Evolutionary conservation across 1,140 invertebrate species (phyloP), one percentile per base, ranked within the genome.

Genomic region (Elymnias hypermnestra): DNA sequence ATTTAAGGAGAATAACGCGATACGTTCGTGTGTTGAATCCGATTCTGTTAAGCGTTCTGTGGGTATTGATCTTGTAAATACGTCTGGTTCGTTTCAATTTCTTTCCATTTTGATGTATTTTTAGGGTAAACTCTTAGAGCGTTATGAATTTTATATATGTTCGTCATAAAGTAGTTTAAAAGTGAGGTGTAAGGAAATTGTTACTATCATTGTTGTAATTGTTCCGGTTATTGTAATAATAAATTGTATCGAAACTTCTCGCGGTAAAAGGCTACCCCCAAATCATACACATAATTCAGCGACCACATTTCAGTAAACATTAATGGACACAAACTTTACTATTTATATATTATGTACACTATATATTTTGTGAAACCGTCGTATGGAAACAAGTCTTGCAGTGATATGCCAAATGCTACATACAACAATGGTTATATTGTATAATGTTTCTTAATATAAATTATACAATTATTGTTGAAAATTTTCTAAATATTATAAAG

Each of bases 391-490:
- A 33, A 33, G 72, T 79, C 69, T 77, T 77, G 72, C 76, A 77
- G 76, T 81, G 72, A 78, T 74, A 81, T 79, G 77, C 77, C 77
- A 83, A 85, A 82, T 73, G 71, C 58, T 71, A 67, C 63, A 70
- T 79, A 78, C 77, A 77, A 72, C 77, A 72, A 83, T 81, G 60
- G 73, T 78, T 77, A 81, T 71, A 72, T 64, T 76, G 67, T 76
- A 75, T 69, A 72, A 81, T 53, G 67, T 83, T 85, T 81, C 79
- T 76, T 76, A 81, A 72, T 71, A 72, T 70, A 69, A 72, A 71
- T 36, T 82, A 83, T 81, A 83, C 76, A 85, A 82, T 75, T 75
- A 85, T 85, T 85, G 82, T 85, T 85, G 82, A 82, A 77, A 48
- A 67, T 83, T 85, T 83, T 83, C 72, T 79, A 79, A 81, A 81